A percentile compares a stretch with the other conserved stretches of the same genome.
phyloP scores from a whole-genome alignment of 2,888 invertebrate genomes.

The Odontothrips loti region DNA sequence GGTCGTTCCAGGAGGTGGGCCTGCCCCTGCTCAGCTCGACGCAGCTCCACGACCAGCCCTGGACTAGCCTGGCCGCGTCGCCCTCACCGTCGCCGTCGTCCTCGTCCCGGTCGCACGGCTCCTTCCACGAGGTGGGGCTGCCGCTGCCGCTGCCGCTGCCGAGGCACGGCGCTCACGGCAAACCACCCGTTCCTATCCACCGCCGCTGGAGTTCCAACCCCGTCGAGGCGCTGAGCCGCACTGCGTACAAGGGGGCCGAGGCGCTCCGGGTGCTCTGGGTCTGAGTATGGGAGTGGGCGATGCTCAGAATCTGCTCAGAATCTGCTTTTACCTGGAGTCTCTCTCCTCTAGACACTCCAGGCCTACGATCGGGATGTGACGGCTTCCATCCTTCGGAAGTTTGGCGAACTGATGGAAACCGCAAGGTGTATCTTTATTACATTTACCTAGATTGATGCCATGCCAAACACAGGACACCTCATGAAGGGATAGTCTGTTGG shows the following conservation, averaged over 20 bases:
- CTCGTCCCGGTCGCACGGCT: conserved; percentile 34
- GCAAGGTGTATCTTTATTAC: not conserved
- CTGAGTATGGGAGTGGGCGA: not conserved
- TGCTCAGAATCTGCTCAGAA: not conserved
- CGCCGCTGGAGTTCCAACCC: conserved; percentile 40
- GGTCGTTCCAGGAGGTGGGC: conserved; percentile 77
- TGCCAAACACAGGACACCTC: not conserved
- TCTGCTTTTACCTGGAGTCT: not conserved
- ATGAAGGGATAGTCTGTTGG: not conserved
- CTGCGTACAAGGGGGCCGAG: conserved; percentile 9
- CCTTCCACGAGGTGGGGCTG: conserved; percentile 40
- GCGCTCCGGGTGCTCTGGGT: conserved; percentile 9
- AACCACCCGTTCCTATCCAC: conserved; percentile 33
- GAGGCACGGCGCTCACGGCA: conserved; percentile 6
- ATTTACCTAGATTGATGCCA: conserved; percentile 1
- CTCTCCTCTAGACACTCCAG: not conserved
- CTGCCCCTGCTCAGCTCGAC: conserved; percentile 49
- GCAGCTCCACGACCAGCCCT: conserved; percentile 14
- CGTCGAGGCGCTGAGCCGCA: conserved; percentile 33
- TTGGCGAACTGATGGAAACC: not conserved
- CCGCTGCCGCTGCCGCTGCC: conserved; percentile 35
- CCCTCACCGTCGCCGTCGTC: not conserved
- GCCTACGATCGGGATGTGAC: not conserved
- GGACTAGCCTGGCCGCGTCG: not conserved
- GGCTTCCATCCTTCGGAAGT: not conserved